phyloP scores from a whole-genome alignment of 2,797 vertebrate genomes.

The Petrocephalus sullivani region DNA sequence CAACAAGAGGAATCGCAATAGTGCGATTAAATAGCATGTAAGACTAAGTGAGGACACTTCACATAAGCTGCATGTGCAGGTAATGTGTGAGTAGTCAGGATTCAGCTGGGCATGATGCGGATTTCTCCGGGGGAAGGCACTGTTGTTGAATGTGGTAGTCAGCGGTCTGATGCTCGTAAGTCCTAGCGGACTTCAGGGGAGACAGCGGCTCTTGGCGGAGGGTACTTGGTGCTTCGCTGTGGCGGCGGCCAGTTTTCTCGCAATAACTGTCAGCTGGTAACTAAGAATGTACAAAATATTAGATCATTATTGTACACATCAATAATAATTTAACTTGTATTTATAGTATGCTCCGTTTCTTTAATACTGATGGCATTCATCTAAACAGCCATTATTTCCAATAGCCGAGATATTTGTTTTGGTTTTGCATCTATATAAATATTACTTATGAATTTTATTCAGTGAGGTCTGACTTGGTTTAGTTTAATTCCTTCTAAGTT shows the following conservation, averaged over 20 bases:
- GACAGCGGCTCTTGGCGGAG: neutral
- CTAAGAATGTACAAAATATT: neutral
- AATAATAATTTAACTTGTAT: neutral
- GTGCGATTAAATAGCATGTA: neutral
- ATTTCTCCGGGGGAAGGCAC: neutral
- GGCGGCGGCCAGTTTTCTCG: neutral
- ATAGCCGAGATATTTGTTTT: neutral
- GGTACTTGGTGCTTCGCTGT: neutral
- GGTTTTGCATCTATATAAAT: neutral
- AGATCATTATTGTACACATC: neutral
- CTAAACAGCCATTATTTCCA: neutral
- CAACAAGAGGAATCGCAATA: neutral
- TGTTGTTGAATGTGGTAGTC: neutral
- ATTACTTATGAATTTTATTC: neutral
- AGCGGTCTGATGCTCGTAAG: neutral
- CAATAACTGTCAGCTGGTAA: neutral
- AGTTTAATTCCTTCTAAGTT: neutral
- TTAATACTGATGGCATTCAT: neutral
- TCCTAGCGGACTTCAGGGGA: neutral
- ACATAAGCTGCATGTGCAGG: neutral
- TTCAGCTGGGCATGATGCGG: neutral
- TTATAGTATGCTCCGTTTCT: neutral
- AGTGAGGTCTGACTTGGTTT: neutral
- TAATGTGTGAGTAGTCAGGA: neutral
- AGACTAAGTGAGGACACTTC: neutral